Percentiles rank a stretch among this genome's conserved stretches.
Evolutionary conservation across 1,140 invertebrate species (phyloP).

Genomic region (Bombus sibiricus): DNA sequence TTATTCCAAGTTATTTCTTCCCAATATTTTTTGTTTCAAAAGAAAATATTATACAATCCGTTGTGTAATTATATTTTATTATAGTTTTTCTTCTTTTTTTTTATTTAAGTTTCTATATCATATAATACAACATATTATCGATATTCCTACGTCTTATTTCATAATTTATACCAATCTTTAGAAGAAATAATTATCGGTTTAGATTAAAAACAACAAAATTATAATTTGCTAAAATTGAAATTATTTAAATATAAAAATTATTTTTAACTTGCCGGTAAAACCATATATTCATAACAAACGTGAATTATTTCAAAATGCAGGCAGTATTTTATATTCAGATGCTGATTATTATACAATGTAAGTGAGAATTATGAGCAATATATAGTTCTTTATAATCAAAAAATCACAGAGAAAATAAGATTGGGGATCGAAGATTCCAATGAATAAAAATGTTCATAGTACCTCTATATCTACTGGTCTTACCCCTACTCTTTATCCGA

Average conservation of each 20-base stretch:
- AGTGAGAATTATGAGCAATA: neutral
- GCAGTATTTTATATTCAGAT: neutral
- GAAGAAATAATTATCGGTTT: neutral
- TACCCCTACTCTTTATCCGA: conserved; percentile 37
- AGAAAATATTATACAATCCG: too few relatives aligned
- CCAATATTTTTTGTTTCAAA: too few relatives aligned
- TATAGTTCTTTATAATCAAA: conserved; percentile 27
- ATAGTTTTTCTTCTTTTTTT: neutral
- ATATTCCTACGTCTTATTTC: neutral
- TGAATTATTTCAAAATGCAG: neutral
- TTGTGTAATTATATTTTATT: neutral
- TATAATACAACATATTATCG: neutral
- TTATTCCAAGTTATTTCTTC: too few relatives aligned
- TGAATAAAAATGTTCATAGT: conserved; percentile 62
- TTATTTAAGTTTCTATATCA: too few relatives aligned
- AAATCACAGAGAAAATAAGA: conserved; percentile 46
- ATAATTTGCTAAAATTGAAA: neutral
- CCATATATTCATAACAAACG: neutral
- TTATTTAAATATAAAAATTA: neutral
- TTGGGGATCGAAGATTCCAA: conserved; percentile 60
- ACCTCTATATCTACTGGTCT: conserved; percentile 52
- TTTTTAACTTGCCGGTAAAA: conserved; percentile 17
- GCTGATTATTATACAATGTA: too few relatives aligned
- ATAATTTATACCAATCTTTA: neutral
- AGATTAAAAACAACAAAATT: neutral